Evolutionary conservation across 2,888 invertebrate species (phyloP).

Genomic region (Drepana falcataria): DNA sequence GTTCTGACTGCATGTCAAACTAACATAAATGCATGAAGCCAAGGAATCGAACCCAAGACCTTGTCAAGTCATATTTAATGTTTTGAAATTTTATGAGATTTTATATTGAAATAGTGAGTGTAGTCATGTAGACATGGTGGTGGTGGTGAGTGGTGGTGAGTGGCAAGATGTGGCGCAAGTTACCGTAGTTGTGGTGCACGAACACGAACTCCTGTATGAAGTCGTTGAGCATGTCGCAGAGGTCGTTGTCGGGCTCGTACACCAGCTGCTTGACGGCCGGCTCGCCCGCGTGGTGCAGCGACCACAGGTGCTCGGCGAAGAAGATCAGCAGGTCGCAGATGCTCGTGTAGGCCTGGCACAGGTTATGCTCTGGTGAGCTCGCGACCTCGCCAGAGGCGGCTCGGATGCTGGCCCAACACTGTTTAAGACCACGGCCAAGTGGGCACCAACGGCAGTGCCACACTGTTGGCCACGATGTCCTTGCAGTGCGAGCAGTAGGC

Average conservation of each 20-base stretch:
- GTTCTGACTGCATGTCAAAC: too few species aligned
- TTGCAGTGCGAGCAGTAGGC: conserved; percentile 73
- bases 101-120: too few species aligned
- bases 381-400: too few species aligned
- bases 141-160: background rate
- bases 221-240: conserved; percentile 90
- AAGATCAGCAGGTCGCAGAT: conserved; percentile 96
- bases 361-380: background rate
- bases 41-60: too few species aligned
- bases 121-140: too few species aligned
- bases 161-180: conserved; percentile 15
- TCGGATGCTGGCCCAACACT: conserved; percentile 7
- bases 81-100: too few species aligned
- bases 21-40: too few species aligned
- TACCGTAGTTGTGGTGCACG: conserved; percentile 93
- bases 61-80: too few species aligned
- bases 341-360: conserved; percentile 90
- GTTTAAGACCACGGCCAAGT: too few species aligned
- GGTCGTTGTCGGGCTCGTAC: conserved; percentile 87
- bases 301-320: conserved; percentile 90
- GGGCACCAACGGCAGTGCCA: too few species aligned
- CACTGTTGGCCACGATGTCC: conserved; percentile 47
- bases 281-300: conserved; percentile 53
- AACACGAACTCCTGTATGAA: conserved; percentile 97
- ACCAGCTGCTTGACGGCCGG: conserved; percentile 80